Evolutionary conservation across 2,888 invertebrate species (phyloP).

Genomic region (Drosophila paranaensis): DNA sequence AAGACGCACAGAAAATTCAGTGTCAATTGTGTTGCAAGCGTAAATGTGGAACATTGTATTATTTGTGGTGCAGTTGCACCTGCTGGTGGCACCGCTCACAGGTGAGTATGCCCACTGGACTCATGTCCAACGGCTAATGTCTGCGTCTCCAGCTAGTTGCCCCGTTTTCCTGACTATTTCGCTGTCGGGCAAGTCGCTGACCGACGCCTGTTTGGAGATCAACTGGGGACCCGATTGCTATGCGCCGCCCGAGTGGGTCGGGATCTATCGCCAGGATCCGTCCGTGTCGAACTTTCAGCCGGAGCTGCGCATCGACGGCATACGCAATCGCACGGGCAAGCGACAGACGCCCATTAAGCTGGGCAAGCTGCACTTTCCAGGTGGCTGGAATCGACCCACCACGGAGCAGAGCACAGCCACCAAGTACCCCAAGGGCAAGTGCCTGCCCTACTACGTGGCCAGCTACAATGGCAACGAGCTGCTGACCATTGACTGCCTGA

Average conservation of each 20-base stretch:
- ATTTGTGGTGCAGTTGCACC: slow-evolving; percentile 30
- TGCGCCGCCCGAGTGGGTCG: slow-evolving; percentile 82
- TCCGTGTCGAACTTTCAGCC: slow-evolving; percentile 77
- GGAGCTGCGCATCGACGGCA: slow-evolving; percentile 67
- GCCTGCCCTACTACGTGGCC: slow-evolving; percentile 90
- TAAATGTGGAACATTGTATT: slow-evolving; percentile 37
- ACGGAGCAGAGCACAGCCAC: slow-evolving; percentile 61
- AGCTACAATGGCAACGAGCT: slow-evolving; percentile 88
- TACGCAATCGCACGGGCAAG: slow-evolving; percentile 86
- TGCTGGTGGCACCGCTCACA: slow-evolving; percentile 37
- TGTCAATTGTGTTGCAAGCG: neutral
- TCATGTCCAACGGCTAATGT: neutral
- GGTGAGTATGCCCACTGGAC: slow-evolving; percentile 22
- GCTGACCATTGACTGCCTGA: slow-evolving; percentile 89
- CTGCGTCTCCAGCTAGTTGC: slow-evolving; percentile 65
- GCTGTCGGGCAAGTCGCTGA: slow-evolving; percentile 75
- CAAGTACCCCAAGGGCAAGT: slow-evolving; percentile 85
- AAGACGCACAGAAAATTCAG: slow-evolving; percentile 21
- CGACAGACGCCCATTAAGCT: slow-evolving; percentile 81
- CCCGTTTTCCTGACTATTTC: slow-evolving; percentile 82
- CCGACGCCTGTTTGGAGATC: slow-evolving; percentile 79
- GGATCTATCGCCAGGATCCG: slow-evolving; percentile 83
- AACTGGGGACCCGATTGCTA: slow-evolving; percentile 84
- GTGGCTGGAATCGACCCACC: slow-evolving; percentile 86
- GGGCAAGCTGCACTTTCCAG: slow-evolving; percentile 87